Evolutionary conservation across 1,140 invertebrate species (phyloP), one percentile per base, ranked within the genome.

Genomic region (Calliopsis andreniformis): DNA sequence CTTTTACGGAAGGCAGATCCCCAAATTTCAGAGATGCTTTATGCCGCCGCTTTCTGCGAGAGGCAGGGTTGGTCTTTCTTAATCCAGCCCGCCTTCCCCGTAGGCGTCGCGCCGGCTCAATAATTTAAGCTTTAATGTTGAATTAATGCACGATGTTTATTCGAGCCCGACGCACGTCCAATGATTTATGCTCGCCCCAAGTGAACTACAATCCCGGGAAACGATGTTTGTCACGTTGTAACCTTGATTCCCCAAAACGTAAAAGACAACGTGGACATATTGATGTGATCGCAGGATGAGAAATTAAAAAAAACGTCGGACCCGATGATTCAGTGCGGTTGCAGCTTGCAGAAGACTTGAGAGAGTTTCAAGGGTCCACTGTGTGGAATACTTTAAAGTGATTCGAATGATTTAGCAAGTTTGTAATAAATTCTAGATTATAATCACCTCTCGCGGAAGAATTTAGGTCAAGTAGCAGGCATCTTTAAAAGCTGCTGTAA

Each of bases 91-190:
- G 69, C 64, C 47, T 47, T 10, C 55, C 56, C 68, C 62, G 78
- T 88, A 82, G 86, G 85, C 84, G 82, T 87, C 69, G 67, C 71
- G 56, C n/a, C 39, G 39, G 28, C 58, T 76, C 84, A 70, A 86
- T 87, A 86, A 88, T 87, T 89, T 85, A 80, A 85, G 72, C 76
- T 86, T 87, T 86, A 87, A 89, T 85, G 59, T 68, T 83, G 84
- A 87, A 88, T 89, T 88, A 87, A 88, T 80, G 69, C 30, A 67
- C 59, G 78, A 68, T 85, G 85, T 86, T 89, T 86, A 87, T 87
- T 77, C 77, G 76, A 63, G 35, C 45, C 10, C 35, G 39, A 62
- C 67, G 71, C 78, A 68, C 78, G 61, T 47, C 64, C 71, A 64
- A 78, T 87, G 85, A 87, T 88, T 86, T 87, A 87, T 58, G 49